These are phyloP conservation scores for Scolopax mira DNA, from an alignment of 2,113 vertebrate genomes.

Conservation along the genomic window DNA sequence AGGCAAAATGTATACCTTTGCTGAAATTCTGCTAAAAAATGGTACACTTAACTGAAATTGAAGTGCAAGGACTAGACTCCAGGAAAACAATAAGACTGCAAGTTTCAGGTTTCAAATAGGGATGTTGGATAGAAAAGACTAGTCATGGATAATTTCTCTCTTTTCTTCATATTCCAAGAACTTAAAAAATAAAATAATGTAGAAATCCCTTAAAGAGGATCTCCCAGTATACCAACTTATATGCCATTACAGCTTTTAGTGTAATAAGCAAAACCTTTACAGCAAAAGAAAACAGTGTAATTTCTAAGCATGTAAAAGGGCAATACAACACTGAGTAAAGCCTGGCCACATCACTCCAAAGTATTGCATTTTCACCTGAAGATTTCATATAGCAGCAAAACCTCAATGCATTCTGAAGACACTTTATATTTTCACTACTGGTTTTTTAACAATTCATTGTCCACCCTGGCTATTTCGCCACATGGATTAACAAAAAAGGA, in stretches of 20 bases:
- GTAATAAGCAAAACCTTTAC: not conserved
- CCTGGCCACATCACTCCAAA: not conserved
- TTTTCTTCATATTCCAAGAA: not conserved
- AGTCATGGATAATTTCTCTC: not conserved
- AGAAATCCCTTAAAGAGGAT: not conserved
- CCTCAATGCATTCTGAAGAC: not conserved
- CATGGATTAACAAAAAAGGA: not conserved
- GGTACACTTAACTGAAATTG: not conserved
- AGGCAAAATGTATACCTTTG: not conserved
- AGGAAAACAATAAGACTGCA: not conserved
- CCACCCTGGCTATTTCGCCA: not conserved
- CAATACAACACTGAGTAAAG: not conserved
- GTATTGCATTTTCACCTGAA: not conserved
- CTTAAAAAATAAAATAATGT: not conserved
- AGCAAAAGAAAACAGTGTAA: not conserved
- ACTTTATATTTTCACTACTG: not conserved
- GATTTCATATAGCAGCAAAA: not conserved
- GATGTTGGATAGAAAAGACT: not conserved
- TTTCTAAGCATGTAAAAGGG: not conserved
- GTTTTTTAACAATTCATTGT: not conserved
- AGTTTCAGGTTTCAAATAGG: not conserved
- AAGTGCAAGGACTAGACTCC: not conserved
- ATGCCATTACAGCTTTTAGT: not conserved
- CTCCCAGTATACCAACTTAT: not conserved
- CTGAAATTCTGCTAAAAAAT: not conserved